Percentiles rank a stretch among this genome's conserved stretches.
Evolutionary conservation across 2,113 vertebrate genomes (phyloP).

Genomic region (Chlamydotis undulata): DNA sequence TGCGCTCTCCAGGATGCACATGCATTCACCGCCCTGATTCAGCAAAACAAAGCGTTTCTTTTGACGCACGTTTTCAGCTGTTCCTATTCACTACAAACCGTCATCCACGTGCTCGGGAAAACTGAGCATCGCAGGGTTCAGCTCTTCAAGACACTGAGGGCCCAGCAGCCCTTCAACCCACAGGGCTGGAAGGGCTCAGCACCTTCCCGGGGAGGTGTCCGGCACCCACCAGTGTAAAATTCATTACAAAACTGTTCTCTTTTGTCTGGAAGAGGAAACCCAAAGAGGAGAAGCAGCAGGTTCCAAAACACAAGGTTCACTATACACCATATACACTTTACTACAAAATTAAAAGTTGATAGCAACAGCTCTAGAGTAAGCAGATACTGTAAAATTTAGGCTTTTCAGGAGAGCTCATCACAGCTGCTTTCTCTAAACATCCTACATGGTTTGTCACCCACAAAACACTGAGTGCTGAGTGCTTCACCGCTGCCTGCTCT

Average conservation of each 20-base stretch:
- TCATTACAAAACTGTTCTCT: fast-evolving
- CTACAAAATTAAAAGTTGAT: not conserved
- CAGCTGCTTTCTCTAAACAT: not conserved
- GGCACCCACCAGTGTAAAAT: not conserved
- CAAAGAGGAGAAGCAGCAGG: not conserved
- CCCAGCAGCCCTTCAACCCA: not conserved
- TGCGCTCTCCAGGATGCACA: not conserved
- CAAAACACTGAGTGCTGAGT: fast-evolving
- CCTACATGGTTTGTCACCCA: fast-evolving
- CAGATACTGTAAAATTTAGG: fast-evolving
- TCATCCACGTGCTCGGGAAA: fast-evolving
- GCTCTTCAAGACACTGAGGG: not conserved
- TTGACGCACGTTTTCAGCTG: not conserved
- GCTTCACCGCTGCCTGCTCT: no score
- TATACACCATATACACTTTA: fast-evolving
- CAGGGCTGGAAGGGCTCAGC: not conserved
- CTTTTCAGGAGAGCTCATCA: fast-evolving
- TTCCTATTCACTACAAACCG: not conserved
- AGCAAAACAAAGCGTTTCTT: not conserved
- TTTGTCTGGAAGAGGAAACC: not conserved
- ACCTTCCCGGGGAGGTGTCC: not conserved
- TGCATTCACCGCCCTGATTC: not conserved
- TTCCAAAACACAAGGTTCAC: not conserved
- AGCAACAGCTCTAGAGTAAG: not conserved
- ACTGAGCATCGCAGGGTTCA: not conserved